These are phyloP conservation scores for Chrysina gloriosa DNA, from an alignment of 2,888 invertebrate species.

Conservation along the genomic window DNA sequence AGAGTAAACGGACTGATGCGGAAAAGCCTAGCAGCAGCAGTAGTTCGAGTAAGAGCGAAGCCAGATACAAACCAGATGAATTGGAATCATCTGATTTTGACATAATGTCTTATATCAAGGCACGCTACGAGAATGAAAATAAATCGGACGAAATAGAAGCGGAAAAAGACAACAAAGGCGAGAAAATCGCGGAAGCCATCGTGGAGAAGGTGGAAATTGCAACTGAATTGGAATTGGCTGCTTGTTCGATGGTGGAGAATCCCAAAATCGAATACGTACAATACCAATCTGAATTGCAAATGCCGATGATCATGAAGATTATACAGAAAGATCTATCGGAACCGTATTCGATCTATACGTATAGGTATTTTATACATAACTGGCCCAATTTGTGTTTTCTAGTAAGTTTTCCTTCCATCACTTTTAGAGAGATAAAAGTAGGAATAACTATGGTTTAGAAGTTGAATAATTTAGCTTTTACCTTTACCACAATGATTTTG, in stretches of 20 bases:
- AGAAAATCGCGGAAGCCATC: constrained; percentile 36
- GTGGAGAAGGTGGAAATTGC: constrained; percentile 27
- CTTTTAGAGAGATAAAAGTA: no score
- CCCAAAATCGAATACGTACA: constrained; percentile 71
- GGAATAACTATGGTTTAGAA: no score
- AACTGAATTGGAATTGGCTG: constrained; percentile 39
- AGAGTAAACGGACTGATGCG: constrained; percentile 49
- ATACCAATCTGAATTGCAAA: constrained; percentile 96
- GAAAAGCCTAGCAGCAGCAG: constrained; percentile 33
- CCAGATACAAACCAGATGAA: constrained; percentile 36
- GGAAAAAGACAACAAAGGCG: constrained; percentile 49
- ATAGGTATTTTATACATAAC: constrained; percentile 99
- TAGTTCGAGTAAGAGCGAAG: constrained; percentile 39
- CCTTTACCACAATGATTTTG: no score
- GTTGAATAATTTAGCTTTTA: no score
- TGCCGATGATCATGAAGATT: constrained; percentile 98
- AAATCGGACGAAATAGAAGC: constrained; percentile 48
- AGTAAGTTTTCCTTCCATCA: constrained; percentile 67
- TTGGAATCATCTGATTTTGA: constrained; percentile 49
- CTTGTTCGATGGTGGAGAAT: constrained; percentile 44
- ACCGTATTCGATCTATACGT: constrained; percentile 99
- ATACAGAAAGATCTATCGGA: constrained; percentile 99
- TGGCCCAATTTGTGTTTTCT: constrained; percentile 99
- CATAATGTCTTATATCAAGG: constrained; percentile 48
- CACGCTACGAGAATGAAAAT: constrained; percentile 49